These are phyloP conservation scores for Grammomys dolichurus DNA, from an alignment of 2,113 vertebrate genomes.

Conservation along the genomic window DNA sequence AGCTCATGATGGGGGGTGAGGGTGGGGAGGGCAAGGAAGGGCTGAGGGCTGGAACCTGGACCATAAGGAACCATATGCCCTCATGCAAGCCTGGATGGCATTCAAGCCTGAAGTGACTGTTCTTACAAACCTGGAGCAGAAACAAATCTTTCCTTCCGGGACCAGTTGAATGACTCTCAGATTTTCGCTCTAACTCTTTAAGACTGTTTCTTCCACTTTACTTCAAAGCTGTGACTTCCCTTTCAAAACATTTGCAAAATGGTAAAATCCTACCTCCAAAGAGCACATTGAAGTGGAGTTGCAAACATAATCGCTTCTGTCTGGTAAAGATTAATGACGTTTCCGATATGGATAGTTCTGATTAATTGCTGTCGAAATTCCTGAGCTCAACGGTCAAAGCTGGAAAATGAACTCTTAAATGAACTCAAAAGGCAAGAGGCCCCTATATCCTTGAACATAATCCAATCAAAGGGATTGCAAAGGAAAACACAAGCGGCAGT, in stretches of 20 bases:
- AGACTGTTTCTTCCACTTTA: conserved; percentile 16
- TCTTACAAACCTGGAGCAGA: conserved; percentile 29
- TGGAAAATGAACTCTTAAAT: conserved; percentile 76
- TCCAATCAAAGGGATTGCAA: conserved; percentile 53
- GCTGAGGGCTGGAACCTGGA: background rate
- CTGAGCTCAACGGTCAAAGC: conserved; percentile 78
- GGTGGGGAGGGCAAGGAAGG: background rate
- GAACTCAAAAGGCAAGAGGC: conserved; percentile 77
- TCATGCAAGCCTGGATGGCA: background rate
- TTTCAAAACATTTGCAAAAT: conserved; percentile 72
- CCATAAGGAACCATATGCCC: background rate
- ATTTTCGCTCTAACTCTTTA: conserved; percentile 44
- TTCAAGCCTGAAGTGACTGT: conserved; percentile 31
- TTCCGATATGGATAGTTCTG: conserved; percentile 71
- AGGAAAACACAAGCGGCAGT: conserved; percentile 58
- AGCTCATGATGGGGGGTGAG: background rate
- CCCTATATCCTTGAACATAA: conserved; percentile 66
- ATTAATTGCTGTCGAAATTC: conserved; percentile 82
- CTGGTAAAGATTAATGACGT: conserved; percentile 80
- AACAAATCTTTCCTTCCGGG: conserved; percentile 31
- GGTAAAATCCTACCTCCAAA: conserved; percentile 69
- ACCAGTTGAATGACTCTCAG: background rate
- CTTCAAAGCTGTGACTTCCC: conserved; percentile 64
- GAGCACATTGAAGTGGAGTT: conserved; percentile 56
- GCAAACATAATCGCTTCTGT: conserved; percentile 73